Percentiles rank a stretch among this genome's conserved stretches.
These are phyloP conservation scores for Candoia aspera DNA, from an alignment of 2,113 vertebrate species.

Conservation along the genomic window DNA sequence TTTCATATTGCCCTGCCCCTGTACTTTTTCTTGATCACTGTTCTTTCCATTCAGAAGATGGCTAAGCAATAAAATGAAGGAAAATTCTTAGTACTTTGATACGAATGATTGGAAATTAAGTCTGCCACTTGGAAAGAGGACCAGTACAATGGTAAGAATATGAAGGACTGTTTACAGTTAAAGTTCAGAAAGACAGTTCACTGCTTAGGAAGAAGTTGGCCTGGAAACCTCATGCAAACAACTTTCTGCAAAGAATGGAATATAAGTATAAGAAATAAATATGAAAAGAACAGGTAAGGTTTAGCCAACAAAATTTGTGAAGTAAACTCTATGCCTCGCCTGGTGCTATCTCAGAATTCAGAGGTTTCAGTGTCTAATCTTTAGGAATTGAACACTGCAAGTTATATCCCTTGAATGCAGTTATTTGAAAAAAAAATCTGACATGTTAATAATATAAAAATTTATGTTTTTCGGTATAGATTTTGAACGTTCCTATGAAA, in stretches of 20 bases:
- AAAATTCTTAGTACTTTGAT: not conserved
- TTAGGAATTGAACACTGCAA: not conserved
- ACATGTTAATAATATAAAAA: not conserved
- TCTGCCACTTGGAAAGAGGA: not conserved
- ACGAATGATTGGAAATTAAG: not conserved
- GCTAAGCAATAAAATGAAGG: not conserved
- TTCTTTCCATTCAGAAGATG: not conserved
- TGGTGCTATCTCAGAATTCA: not conserved
- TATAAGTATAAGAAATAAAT: too few relatives aligned
- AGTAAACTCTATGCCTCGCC: not conserved
- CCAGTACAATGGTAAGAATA: not conserved
- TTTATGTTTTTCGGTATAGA: not conserved
- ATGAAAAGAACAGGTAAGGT: too few relatives aligned
- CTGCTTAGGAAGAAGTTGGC: too few relatives aligned
- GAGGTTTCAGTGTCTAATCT: not conserved
- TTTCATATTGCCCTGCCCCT: not conserved
- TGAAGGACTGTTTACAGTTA: not conserved
- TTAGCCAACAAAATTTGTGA: too few relatives aligned
- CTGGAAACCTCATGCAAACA: too few relatives aligned
- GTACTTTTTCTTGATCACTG: not conserved
- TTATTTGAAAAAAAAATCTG: not conserved
- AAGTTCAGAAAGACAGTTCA: not conserved
- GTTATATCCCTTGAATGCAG: not conserved
- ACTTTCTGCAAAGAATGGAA: too few relatives aligned
- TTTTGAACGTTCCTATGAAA: not conserved